Conservation (phyloP, 1,140 invertebrate genomes). For the Drosophila azteca region DNA sequence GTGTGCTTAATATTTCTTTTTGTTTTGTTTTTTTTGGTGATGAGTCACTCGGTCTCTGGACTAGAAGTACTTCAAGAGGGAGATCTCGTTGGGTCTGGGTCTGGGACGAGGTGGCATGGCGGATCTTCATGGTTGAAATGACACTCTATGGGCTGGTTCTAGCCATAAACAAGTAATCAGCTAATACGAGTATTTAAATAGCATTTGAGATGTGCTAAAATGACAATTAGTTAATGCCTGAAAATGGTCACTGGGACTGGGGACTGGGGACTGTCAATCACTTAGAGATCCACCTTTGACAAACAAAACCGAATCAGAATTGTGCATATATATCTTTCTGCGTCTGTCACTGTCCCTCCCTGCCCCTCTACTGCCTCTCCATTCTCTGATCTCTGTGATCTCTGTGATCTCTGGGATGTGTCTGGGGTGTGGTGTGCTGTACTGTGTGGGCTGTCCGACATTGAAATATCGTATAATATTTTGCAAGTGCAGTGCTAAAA, state of each 20-base stretch:
- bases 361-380: neutral
- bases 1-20: constrained; percentile 5
- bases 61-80: constrained; percentile 25
- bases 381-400: too few species aligned
- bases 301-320: constrained; percentile 32
- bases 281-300: constrained; percentile 32
- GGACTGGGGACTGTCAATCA: constrained; percentile 18
- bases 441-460: constrained; percentile 59
- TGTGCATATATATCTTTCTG: neutral
- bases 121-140: constrained; percentile 6
- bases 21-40: constrained; percentile 19
- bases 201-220: constrained; percentile 38
- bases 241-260: constrained; percentile 14
- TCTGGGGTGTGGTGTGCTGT: neutral
- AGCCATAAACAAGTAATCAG: constrained; percentile 15
- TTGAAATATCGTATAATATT: constrained; percentile 53
- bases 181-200: constrained; percentile 30
- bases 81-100: neutral
- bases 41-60: constrained; percentile 48
- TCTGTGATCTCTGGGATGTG: constrained; percentile 1
- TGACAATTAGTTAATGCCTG: constrained; percentile 18
- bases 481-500: constrained; percentile 44
- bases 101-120: neutral
- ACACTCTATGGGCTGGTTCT: neutral
- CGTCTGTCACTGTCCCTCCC: constrained; percentile 1